Conservation (phyloP, 2,113 vertebrate genomes). For the Dromiciops gliroides region DNA sequence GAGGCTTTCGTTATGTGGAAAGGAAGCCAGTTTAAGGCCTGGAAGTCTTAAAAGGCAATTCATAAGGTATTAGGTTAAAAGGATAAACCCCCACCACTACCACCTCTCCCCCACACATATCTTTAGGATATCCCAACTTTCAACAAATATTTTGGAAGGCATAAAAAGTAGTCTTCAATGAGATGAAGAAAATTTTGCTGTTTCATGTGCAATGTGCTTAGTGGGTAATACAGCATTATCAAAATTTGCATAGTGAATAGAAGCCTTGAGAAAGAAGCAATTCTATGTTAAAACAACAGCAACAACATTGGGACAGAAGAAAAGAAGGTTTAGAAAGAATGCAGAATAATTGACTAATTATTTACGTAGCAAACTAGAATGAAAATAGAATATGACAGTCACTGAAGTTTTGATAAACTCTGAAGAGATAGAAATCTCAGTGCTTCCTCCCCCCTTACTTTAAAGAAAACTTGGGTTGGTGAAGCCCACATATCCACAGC, state of each 20-base stretch:
- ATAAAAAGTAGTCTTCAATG: neutral
- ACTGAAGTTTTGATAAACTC: neutral
- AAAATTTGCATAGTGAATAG: neutral
- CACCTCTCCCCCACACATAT: too few relatives aligned
- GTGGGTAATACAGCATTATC: neutral
- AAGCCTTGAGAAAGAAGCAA: neutral
- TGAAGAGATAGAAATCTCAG: neutral
- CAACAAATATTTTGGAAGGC: neutral
- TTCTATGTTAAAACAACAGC: neutral
- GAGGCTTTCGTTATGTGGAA: neutral
- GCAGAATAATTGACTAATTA: neutral
- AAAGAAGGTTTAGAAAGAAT: neutral
- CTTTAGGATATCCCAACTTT: neutral
- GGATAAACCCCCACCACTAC: too few relatives aligned
- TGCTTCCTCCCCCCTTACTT: slow-evolving; percentile 41
- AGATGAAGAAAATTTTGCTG: neutral
- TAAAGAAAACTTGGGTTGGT: slow-evolving; percentile 45
- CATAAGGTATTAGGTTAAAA: neutral
- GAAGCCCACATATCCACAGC: slow-evolving; percentile 15
- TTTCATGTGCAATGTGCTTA: neutral
- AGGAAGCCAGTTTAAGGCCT: neutral
- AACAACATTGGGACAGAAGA: neutral
- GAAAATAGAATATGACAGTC: slow-evolving; percentile 24
- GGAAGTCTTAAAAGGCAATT: neutral
- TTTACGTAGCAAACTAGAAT: neutral